Percentiles rank a stretch among this genome's conserved stretches.
phyloP scores from a whole-genome alignment of 2,888 invertebrate species.

The Clunio marinus region DNA sequence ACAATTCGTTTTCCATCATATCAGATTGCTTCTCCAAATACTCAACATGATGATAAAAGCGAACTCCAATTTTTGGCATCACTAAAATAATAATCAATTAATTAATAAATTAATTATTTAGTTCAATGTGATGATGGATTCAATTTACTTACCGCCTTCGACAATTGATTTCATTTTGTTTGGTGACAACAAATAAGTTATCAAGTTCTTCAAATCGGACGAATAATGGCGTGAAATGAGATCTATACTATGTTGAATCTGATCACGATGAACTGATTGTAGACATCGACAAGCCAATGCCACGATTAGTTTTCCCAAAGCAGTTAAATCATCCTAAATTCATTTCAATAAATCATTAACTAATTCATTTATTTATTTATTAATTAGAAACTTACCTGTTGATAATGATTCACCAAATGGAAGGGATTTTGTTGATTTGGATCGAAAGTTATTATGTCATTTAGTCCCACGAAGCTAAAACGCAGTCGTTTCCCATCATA shows the following conservation, averaged over 20 bases:
- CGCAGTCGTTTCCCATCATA: conserved; percentile 74
- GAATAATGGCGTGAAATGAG: conserved; percentile 88
- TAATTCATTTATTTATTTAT: no score
- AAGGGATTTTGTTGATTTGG: conserved; percentile 63
- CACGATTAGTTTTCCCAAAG: conserved; percentile 84
- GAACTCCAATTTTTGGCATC: conserved; percentile 99
- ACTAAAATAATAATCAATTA: no score
- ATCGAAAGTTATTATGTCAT: conserved; percentile 75
- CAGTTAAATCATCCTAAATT: conserved; percentile 75
- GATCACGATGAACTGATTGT: conserved; percentile 80
- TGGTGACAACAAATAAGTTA: conserved; percentile 59
- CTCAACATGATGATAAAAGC: conserved; percentile 95
- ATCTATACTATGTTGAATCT: conserved; percentile 82
- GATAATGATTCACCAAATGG: conserved; percentile 65
- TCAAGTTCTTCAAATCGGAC: conserved; percentile 87
- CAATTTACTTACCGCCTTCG: no score
- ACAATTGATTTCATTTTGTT: conserved; percentile 38
- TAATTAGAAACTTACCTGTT: conserved; percentile 50
- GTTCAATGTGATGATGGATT: conserved; percentile 39
- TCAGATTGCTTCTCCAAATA: conserved; percentile 83
- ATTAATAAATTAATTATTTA: conserved; percentile 27
- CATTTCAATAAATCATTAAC: no score
- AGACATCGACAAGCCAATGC: conserved; percentile 91
- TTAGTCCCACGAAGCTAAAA: conserved; percentile 73
- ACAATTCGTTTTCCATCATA: conserved; percentile 82